Percentiles rank a stretch among this genome's conserved stretches.
These are phyloP conservation scores for Vireo altiloquus DNA, from an alignment of 2,113 vertebrate species.

Conservation along the genomic window DNA sequence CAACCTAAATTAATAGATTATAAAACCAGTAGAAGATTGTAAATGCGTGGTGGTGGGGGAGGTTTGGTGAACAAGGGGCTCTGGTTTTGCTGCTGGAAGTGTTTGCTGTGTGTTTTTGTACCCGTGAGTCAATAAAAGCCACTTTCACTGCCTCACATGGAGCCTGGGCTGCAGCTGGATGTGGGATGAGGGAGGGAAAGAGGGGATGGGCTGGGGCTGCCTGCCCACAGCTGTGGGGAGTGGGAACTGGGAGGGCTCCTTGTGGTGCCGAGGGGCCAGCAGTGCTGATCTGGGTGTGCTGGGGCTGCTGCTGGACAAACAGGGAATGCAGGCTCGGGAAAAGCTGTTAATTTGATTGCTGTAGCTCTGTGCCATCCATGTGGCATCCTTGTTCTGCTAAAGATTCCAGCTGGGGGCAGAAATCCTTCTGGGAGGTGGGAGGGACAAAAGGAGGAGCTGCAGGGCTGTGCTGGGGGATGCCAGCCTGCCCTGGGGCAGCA, in stretches of 20 bases:
- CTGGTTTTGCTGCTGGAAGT: neutral
- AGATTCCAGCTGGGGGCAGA: neutral
- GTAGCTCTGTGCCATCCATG: accelerated
- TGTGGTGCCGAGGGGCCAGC: neutral
- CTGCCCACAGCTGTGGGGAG: neutral
- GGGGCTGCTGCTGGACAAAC: neutral
- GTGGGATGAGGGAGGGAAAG: neutral
- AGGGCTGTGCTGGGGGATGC: neutral
- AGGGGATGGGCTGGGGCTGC: neutral
- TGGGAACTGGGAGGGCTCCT: neutral
- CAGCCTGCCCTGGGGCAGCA: neutral
- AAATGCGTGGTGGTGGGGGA: neutral
- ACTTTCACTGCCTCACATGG: neutral
- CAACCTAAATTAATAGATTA: neutral
- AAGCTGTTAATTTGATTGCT: neutral
- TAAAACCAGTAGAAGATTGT: neutral
- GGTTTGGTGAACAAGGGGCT: neutral
- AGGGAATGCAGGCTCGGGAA: neutral
- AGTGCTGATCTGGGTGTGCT: neutral
- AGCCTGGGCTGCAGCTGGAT: neutral
- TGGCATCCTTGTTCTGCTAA: neutral
- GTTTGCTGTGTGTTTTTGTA: neutral
- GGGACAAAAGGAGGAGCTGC: neutral
- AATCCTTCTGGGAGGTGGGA: neutral
- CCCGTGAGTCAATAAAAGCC: conserved; percentile 25